Base-by-base conservation (phyloP, 1,140 invertebrate genomes). In the Druon quercuslanigerum region DNA sequence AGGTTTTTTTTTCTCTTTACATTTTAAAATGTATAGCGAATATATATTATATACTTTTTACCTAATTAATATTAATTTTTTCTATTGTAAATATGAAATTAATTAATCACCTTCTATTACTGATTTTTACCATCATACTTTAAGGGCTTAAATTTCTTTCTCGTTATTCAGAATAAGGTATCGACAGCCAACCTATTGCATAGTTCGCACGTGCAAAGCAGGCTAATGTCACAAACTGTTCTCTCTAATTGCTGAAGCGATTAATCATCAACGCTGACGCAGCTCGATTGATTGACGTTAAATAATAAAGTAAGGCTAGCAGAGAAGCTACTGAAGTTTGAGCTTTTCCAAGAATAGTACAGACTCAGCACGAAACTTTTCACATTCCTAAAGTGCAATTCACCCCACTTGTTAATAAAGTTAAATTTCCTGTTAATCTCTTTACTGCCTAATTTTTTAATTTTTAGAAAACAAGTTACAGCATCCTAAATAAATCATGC, bases 251-350 rank as follows among this genome's bases (percentile, higher is more conserved):
- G 60, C 60, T 66, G 25, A 2, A 6, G 60, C 60, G 60, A 66
- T 66, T 66, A 66, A 66, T 66, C 60, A 66, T 66, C 33, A 33
- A 66, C 20, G 60, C 60, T 66, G 60, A 66, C 60, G 60, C 60
- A 46, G 60, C 60, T 66, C 33, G 60, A 66, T 66, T 66, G 60
- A 66, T 66, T 40, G 60, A 40, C 60, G 60, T 33, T 66, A 66
- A 66, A 66, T 66, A 66, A 66, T 66, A 66, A 66, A 66, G 25
- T 66, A 66, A 25, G 25, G n/a, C 25, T 5, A 40, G 25, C 4
- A 66, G 60, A 66, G 60, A 46, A n/a, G 20, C n/a, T 14, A 14
- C 46, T 66, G 40, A 46, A 66, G 60, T 66, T 46, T n/a, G 25
- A 14, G 16, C 16, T 46, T 66, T 66, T 40, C 14, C 60, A 5